Evolutionary conservation across 2,797 vertebrate genomes (phyloP), one percentile per base, ranked within the genome.

Genomic region (Lagorchestes hirsutus): DNA sequence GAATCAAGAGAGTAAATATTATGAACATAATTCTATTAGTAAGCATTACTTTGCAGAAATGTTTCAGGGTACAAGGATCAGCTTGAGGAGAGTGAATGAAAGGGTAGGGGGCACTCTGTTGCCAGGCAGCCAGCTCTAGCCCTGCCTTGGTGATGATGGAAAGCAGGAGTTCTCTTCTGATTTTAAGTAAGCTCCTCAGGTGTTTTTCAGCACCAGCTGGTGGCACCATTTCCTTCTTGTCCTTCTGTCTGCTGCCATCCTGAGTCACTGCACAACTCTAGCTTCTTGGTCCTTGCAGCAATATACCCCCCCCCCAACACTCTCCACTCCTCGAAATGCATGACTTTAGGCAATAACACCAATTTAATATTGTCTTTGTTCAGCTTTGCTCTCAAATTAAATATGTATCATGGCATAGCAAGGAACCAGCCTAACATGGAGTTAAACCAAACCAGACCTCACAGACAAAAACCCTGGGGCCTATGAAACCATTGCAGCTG

Each of bases 141-240:
- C 27, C 46, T 46, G 74, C 67, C 46, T 57, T 29, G 29, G 82
- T n/a, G 24, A 92, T 10, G 50, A 57, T 91, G 95, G 74, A 90
- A 91, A 74, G n/a, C 54, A 57, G 67, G 62, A 31, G 12, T 10
- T 16, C 0, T 74, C 4, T n/a, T 58, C 10, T 46, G 94, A 93
- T 46, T 55, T 31, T 55, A 52, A 87, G 29, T 54, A 58, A 92
- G 24, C 91, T 91, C 87, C 56, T 28, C 1, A 34, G 27, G 1
- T 14, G 55, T 94, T 95, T 87, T 92, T 93, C 55, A 92, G 11
- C 54, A 46, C 8, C 93, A 93, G 94, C 92, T 93, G 95, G 87
- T 29, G 59, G 40, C 8, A 28, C 27, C 67, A 82, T 82, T 82
- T 82, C 67, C 67, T 82, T 82, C n/a, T 82, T 46, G n/a, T 82